Evolutionary conservation across 2,888 invertebrate species (phyloP).

Genomic region (Lithosia quadra): DNA sequence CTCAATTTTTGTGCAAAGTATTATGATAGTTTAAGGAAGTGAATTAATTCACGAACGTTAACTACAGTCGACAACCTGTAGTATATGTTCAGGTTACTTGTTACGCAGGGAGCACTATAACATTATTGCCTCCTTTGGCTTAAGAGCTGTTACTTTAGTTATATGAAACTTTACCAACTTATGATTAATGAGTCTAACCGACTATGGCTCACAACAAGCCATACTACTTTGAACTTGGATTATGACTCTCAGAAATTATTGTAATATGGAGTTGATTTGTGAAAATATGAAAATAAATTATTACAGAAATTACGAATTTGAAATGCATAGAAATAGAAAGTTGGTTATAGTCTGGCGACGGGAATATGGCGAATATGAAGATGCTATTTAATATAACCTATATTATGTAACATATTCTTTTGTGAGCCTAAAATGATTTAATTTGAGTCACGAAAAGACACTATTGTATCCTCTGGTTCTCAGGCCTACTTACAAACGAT

Average conservation of each 20-base stretch:
- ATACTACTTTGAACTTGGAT: conserved; percentile 46
- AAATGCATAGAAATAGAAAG: too few relatives aligned
- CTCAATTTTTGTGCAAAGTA: background rate
- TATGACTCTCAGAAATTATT: conserved; percentile 2
- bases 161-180: conserved; percentile 66
- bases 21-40: background rate
- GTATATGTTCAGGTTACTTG: conserved; percentile 59
- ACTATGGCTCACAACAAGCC: conserved; percentile 47
- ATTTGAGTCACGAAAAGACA: background rate
- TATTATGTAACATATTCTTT: too few relatives aligned
- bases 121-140: conserved; percentile 69
- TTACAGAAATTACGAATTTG: background rate
- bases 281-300: background rate
- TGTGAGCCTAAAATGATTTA: too few relatives aligned
- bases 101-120: conserved; percentile 66
- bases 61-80: conserved; percentile 15
- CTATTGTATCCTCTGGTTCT: background rate
- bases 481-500: background rate
- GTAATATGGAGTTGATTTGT: background rate
- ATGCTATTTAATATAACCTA: too few relatives aligned
- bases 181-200: conserved; percentile 66
- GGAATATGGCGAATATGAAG: too few relatives aligned
- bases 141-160: conserved; percentile 63
- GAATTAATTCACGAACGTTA: conserved; percentile 1
- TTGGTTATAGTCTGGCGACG: too few relatives aligned